Percentiles rank a stretch among this genome's conserved stretches.
Evolutionary conservation across 2,797 vertebrate species (phyloP).

Genomic region (Girardinus metallicus): DNA sequence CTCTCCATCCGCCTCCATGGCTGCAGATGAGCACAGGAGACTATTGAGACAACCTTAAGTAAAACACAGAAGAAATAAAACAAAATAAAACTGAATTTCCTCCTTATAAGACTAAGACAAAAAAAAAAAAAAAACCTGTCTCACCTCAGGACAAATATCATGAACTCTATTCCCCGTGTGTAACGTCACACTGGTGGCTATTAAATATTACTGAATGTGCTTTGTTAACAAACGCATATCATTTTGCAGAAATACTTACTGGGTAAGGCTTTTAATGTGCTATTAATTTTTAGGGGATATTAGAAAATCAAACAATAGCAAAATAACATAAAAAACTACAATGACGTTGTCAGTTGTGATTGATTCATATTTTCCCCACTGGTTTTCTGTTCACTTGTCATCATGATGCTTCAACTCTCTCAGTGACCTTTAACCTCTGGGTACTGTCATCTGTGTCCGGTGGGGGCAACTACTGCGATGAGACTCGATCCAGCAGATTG

Average conservation of each 20-base stretch:
- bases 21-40: constrained; percentile 24
- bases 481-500: neutral
- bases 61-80: constrained; percentile 10
- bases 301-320: neutral
- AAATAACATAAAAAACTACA: neutral
- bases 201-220: neutral
- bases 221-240: neutral
- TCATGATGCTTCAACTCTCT: neutral
- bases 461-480: neutral
- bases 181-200: neutral
- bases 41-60: constrained; percentile 31
- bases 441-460: neutral
- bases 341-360: neutral
- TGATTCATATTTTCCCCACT: neutral
- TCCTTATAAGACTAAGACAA: neutral
- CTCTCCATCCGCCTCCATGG: constrained; percentile 95
- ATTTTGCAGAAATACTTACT: neutral
- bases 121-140: neutral
- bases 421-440: neutral
- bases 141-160: neutral
- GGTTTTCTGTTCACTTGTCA: neutral
- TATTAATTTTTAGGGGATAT: neutral
- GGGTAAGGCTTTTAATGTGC: neutral
- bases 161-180: too few species aligned
- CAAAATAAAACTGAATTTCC: neutral